Evolutionary conservation across 2,888 invertebrate genomes (phyloP).

Genomic region (Lasioglossum figueresi): DNA sequence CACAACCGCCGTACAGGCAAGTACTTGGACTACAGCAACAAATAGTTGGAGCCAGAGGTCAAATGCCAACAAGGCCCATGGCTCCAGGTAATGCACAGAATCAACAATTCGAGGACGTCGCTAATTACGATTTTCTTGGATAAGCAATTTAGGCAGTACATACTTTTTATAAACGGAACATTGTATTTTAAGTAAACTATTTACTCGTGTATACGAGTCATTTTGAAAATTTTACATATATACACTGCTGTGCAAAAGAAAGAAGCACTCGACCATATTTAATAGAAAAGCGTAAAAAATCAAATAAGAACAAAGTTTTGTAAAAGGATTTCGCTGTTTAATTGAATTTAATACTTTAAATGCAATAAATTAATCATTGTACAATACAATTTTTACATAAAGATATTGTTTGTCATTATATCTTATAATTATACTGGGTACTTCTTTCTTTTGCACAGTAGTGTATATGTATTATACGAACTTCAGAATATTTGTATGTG

Average conservation of each 20-base stretch:
- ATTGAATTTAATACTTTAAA: no score
- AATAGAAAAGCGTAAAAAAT: no score
- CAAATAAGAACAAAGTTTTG: no score
- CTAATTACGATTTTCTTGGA: conserved; percentile 84
- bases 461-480: not conserved
- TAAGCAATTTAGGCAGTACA: conserved; percentile 63
- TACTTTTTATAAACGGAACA: not conserved
- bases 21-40: conserved; percentile 86
- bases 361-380: no score
- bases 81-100: conserved; percentile 82
- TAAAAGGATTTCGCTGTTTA: no score
- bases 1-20: conserved; percentile 90
- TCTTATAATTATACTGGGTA: no score
- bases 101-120: conserved; percentile 85
- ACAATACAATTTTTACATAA: no score
- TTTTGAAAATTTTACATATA: conserved; percentile 7
- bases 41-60: conserved; percentile 84
- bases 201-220: not conserved
- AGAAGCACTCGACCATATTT: no score
- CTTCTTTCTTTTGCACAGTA: no score
- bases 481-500: not conserved
- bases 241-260: no score
- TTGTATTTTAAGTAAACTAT: conserved; percentile 27
- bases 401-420: no score
- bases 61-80: conserved; percentile 83